These are phyloP conservation scores for Zele albiditarsus DNA, from an alignment of 2,888 invertebrate genomes.

Conservation along the genomic window DNA sequence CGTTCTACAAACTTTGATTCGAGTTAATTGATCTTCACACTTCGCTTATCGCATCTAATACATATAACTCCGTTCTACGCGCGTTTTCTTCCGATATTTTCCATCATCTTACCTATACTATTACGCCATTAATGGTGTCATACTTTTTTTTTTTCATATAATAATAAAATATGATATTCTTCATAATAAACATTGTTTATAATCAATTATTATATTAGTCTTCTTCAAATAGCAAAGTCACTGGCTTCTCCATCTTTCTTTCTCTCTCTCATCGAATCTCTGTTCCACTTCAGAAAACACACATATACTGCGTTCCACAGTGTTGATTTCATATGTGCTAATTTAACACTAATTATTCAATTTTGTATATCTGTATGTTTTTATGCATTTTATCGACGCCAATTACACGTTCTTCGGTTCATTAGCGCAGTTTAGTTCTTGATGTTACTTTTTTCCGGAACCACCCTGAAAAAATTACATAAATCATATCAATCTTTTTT, in stretches of 20 bases:
- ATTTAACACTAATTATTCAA: conserved; percentile 54
- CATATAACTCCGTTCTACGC: conserved; percentile 56
- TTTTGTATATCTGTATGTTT: conserved; percentile 26
- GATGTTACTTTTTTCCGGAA: conserved; percentile 76
- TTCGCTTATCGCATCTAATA: neutral
- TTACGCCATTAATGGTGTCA: conserved; percentile 63
- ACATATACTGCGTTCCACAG: conserved; percentile 43
- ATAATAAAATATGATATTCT: conserved; percentile 70
- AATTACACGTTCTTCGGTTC: conserved; percentile 45
- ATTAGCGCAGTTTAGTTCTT: conserved; percentile 64
- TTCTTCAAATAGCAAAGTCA: conserved; percentile 66
- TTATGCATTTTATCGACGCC: conserved; percentile 41
- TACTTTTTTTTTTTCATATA: conserved; percentile 59
- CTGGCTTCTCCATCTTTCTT: conserved; percentile 52
- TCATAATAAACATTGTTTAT: conserved; percentile 68
- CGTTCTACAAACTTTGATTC: neutral
- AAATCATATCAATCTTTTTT: conserved; percentile 6
- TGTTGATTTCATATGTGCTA: conserved; percentile 55
- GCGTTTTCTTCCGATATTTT: conserved; percentile 55
- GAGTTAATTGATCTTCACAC: neutral
- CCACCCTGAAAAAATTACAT: conserved; percentile 73
- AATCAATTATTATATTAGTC: conserved; percentile 68
- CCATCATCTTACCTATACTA: conserved; percentile 55
- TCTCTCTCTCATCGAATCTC: conserved; percentile 8
- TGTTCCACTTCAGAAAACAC: conserved; percentile 6